These are phyloP conservation scores for Uropsilus gracilis DNA, from an alignment of 2,113 vertebrate species.

Conservation along the genomic window DNA sequence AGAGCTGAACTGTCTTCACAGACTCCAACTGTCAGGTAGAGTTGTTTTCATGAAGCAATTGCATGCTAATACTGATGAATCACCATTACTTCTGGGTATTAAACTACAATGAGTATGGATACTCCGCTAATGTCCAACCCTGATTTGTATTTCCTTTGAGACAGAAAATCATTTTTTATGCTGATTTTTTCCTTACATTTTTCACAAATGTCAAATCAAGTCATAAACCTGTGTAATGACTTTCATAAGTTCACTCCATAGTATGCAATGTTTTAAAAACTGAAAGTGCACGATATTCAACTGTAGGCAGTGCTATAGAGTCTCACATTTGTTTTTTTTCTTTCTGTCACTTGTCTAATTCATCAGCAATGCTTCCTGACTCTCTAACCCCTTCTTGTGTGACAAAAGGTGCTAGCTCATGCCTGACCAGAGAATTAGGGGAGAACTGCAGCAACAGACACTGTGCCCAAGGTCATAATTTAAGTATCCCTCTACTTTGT, in stretches of 20 bases:
- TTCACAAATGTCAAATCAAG: background rate
- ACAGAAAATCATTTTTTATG: background rate
- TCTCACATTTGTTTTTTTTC: background rate
- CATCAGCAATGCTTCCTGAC: background rate
- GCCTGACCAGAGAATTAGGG: background rate
- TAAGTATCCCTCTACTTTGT: background rate
- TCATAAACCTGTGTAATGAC: background rate
- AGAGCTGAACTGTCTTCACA: background rate
- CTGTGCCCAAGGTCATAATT: background rate
- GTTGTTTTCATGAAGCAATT: background rate
- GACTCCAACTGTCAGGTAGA: background rate
- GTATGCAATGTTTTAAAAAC: background rate
- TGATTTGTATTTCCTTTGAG: constrained; percentile 30
- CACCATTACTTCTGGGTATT: background rate
- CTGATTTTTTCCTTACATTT: background rate
- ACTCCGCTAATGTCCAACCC: background rate
- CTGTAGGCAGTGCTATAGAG: background rate
- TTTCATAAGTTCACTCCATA: background rate
- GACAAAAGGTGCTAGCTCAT: background rate
- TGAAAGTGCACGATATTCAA: background rate
- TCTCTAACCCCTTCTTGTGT: background rate
- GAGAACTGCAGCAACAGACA: background rate
- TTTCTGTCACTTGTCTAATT: background rate
- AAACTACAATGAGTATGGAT: background rate
- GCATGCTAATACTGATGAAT: background rate